Evolutionary conservation across 2,888 invertebrate genomes (phyloP).

Genomic region (Aromia moschata): DNA sequence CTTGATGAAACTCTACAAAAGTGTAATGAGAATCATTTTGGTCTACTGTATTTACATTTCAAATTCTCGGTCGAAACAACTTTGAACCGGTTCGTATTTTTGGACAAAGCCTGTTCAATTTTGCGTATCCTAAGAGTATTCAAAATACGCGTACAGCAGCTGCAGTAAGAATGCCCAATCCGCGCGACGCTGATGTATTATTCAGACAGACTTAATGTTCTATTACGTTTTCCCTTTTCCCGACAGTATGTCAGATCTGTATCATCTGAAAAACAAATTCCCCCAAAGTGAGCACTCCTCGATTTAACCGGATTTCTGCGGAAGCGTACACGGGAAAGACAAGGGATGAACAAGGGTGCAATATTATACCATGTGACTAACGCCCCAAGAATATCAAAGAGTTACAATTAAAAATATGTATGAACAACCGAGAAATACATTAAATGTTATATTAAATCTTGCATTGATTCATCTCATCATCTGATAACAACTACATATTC

Average conservation of each 20-base stretch:
- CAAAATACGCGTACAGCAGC: too few relatives aligned
- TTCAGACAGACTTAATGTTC: not conserved
- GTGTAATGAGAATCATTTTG: not conserved
- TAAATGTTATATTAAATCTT: too few relatives aligned
- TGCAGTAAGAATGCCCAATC: too few relatives aligned
- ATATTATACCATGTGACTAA: not conserved
- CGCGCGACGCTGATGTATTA: not conserved
- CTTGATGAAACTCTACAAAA: too few relatives aligned
- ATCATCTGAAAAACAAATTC: not conserved
- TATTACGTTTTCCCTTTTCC: not conserved
- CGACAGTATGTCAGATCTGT: not conserved
- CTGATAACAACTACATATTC: too few relatives aligned
- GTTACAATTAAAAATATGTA: conserved; percentile 1
- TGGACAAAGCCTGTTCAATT: too few relatives aligned
- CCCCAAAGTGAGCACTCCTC: not conserved
- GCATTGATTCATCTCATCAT: too few relatives aligned
- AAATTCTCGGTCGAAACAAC: too few relatives aligned
- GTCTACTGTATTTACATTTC: not conserved
- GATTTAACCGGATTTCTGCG: conserved; percentile 4
- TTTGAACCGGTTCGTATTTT: too few relatives aligned
- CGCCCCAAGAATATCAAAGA: conserved; percentile 7
- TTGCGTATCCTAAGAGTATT: too few relatives aligned
- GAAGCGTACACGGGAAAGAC: not conserved
- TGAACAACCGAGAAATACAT: too few relatives aligned
- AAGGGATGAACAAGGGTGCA: not conserved